A percentile compares a stretch with the other conserved stretches of the same genome.
These are phyloP conservation scores for Lithophane ornitopus DNA, from an alignment of 2,888 invertebrate genomes.

Conservation along the genomic window DNA sequence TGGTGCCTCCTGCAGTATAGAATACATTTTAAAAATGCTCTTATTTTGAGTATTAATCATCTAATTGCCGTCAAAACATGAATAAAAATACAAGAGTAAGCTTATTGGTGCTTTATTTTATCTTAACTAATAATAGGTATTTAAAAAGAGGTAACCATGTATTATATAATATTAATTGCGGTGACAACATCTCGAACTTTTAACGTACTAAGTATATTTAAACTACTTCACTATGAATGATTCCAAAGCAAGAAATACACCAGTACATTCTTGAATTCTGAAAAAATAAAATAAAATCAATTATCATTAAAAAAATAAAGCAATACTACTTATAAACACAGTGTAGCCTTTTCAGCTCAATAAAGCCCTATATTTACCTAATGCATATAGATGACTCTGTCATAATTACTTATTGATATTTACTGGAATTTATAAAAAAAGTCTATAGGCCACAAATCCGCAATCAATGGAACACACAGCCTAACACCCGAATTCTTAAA, in stretches of 20 bases:
- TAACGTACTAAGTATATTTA: not conserved
- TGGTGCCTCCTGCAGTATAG: not conserved
- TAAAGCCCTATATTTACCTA: not conserved
- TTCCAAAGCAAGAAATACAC: conserved; percentile 87
- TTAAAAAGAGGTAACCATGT: not conserved
- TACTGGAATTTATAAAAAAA: not conserved
- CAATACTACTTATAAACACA: conserved; percentile 2
- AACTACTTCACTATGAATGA: conserved; percentile 67
- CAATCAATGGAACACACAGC: not conserved
- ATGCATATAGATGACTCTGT: too few relatives aligned
- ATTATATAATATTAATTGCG: conserved; percentile 15
- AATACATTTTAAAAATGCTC: not conserved
- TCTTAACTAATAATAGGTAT: too few relatives aligned
- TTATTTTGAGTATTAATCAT: not conserved
- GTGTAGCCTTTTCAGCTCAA: conserved; percentile 11
- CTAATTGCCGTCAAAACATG: not conserved
- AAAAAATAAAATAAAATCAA: conserved; percentile 74
- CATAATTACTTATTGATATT: not conserved
- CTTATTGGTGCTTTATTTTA: conserved; percentile 38
- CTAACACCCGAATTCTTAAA: not conserved
- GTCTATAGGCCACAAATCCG: not conserved
- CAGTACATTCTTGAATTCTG: conserved; percentile 88
- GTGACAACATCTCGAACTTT: not conserved
- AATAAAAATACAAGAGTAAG: conserved; percentile 8
- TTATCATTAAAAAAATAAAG: conserved; percentile 10